phyloP scores from a whole-genome alignment of 2,113 vertebrate genomes.

The Smithornis capensis region DNA sequence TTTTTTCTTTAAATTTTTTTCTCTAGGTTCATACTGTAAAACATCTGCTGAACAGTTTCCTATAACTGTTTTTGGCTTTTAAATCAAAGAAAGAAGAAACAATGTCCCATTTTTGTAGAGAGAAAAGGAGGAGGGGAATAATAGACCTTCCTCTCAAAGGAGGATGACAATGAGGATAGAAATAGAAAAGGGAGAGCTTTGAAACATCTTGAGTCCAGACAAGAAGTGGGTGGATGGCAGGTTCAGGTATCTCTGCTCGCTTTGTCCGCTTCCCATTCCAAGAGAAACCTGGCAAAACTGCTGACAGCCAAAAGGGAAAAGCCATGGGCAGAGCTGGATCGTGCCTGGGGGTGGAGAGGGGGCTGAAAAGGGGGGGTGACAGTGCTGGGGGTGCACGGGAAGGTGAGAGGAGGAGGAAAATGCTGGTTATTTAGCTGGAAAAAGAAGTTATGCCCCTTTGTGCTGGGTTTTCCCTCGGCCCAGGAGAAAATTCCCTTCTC shows the following conservation, averaged over 20 bases:
- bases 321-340: not conserved
- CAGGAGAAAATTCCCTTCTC: not conserved
- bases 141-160: constrained; percentile 75
- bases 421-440: not conserved
- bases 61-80: constrained; percentile 84
- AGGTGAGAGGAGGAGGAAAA: not conserved
- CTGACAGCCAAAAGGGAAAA: constrained; percentile 12
- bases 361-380: not conserved
- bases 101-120: constrained; percentile 78
- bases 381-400: not conserved
- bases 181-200: constrained; percentile 69
- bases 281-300: not conserved
- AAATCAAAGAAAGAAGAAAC: constrained; percentile 83
- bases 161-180: constrained; percentile 74
- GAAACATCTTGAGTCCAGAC: constrained; percentile 70
- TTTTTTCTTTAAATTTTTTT: constrained; percentile 31
- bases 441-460: not conserved
- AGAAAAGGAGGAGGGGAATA: constrained; percentile 65
- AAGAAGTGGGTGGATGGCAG: constrained; percentile 1
- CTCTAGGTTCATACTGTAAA: constrained; percentile 73
- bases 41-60: constrained; percentile 87
- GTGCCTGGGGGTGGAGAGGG: not conserved
- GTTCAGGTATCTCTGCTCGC: constrained; percentile 44
- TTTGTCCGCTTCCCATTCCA: not conserved
- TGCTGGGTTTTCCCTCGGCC: not conserved